Percentiles rank a stretch among this genome's conserved stretches.
These are phyloP conservation scores for Illadopsis cleaveri DNA, from an alignment of 2,113 vertebrate genomes.

Conservation along the genomic window DNA sequence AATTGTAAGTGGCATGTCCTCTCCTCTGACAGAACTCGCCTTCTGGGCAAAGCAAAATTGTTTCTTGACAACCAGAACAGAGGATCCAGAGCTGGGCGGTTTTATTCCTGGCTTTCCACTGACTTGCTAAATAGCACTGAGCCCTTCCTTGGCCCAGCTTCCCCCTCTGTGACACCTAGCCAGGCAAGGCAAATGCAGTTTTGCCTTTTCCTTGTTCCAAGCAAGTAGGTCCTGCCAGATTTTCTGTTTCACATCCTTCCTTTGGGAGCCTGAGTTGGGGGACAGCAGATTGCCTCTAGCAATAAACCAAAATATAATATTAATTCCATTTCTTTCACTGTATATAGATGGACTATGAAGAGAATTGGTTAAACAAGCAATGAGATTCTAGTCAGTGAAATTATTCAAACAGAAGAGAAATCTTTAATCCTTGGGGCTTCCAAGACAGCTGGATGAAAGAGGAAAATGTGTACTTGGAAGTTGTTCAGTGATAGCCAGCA, in stretches of 20 bases:
- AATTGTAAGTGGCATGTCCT: neutral
- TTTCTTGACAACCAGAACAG: neutral
- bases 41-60: neutral
- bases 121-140: neutral
- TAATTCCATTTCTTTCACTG: neutral
- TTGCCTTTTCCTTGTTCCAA: neutral
- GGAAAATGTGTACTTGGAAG: constrained; percentile 18
- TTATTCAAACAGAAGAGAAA: constrained; percentile 39
- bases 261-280: neutral
- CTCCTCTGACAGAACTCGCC: neutral
- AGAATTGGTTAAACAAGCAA: neutral
- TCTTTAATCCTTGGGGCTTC: constrained; percentile 30
- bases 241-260: neutral
- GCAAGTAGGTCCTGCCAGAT: neutral
- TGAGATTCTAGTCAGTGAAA: constrained; percentile 12
- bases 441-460: constrained; percentile 39
- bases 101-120: neutral
- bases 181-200: neutral
- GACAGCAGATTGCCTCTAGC: neutral
- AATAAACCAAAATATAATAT: neutral
- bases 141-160: neutral
- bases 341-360: neutral
- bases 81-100: neutral
- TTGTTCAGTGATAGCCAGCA: constrained; percentile 5
- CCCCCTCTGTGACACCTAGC: neutral